phyloP scores from a whole-genome alignment of 2,888 invertebrate species.

The Napeogenes inachia region DNA sequence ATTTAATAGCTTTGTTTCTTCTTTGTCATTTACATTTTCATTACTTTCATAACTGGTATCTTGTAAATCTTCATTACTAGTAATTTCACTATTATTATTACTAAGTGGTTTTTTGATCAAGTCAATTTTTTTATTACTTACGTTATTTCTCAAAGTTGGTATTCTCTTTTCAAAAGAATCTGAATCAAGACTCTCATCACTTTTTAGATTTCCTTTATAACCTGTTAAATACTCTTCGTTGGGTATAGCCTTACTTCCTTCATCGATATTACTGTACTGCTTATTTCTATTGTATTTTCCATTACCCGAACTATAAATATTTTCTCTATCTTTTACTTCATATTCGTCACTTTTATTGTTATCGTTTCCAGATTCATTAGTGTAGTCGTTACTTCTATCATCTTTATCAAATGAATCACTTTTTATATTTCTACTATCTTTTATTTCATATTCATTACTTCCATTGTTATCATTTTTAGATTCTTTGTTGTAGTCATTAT shows the following conservation, averaged over 20 bases:
- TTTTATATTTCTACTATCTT: neutral
- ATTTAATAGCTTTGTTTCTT: conserved; percentile 11
- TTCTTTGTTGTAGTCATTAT: conserved; percentile 3
- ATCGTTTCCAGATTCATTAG: neutral
- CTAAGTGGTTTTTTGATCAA: neutral
- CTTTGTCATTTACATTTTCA: conserved; percentile 12
- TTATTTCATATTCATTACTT: neutral
- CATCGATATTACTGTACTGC: conserved; percentile 6
- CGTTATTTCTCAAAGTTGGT: neutral
- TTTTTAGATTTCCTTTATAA: neutral
- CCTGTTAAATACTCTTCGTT: conserved; percentile 13
- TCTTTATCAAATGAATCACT: neutral
- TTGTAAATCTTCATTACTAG: conserved; percentile 6
- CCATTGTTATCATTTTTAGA: neutral
- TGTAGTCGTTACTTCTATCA: conserved; percentile 5
- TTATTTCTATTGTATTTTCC: conserved; percentile 6
- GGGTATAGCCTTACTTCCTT: conserved; percentile 27
- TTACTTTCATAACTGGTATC: conserved; percentile 11
- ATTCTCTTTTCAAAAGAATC: neutral
- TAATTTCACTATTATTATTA: conserved; percentile 7
- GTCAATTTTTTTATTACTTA: neutral
- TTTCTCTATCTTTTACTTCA: neutral
- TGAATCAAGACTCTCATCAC: neutral
- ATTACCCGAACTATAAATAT: neutral
- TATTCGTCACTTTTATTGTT: neutral